Evolutionary conservation across 1,140 invertebrate genomes (phyloP).

Genomic region (Formica exsecta): DNA sequence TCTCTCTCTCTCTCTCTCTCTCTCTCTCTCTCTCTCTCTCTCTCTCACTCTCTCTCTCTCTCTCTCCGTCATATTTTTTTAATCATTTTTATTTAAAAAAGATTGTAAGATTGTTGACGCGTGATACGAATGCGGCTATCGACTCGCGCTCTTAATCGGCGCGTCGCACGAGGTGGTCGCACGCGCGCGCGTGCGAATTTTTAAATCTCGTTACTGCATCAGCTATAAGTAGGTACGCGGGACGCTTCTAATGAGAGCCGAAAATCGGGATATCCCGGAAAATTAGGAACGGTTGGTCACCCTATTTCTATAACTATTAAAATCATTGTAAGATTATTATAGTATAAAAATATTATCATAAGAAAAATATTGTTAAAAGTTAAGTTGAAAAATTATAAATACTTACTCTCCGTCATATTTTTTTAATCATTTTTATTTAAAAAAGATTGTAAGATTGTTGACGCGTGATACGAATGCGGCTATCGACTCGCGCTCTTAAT

Average conservation of each 20-base stretch:
- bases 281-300: no score
- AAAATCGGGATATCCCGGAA: no score
- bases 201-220: constrained; percentile 49
- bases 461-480: constrained; percentile 28
- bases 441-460: constrained; percentile 2
- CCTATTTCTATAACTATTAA: background rate
- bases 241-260: no score
- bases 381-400: background rate
- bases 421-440: background rate
- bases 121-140: constrained; percentile 43
- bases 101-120: constrained; percentile 11
- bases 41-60: background rate
- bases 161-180: constrained; percentile 11
- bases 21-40: background rate
- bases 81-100: background rate
- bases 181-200: constrained; percentile 42
- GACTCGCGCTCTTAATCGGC: constrained; percentile 49
- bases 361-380: background rate
- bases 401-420: background rate
- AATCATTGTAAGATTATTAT: background rate
- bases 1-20: background rate
- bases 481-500: constrained; percentile 54
- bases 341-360: background rate
- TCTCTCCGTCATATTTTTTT: background rate
- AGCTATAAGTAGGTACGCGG: background rate